Conservation (phyloP, 2,797 vertebrate species). For the Carcharodon carcharias region DNA sequence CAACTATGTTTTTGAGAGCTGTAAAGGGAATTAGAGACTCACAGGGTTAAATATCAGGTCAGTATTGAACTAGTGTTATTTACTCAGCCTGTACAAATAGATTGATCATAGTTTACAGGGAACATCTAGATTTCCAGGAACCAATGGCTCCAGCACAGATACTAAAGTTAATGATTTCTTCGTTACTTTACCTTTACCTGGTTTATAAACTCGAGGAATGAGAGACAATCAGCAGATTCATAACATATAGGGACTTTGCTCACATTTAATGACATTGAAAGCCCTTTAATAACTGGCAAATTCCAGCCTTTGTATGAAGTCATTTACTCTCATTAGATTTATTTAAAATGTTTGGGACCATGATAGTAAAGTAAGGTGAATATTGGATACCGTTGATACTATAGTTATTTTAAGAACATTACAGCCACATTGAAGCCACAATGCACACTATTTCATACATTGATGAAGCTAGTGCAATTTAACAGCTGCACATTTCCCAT, state of each 20-base stretch:
- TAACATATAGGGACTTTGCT: neutral
- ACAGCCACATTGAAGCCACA: neutral
- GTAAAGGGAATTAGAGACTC: neutral
- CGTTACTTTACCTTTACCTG: neutral
- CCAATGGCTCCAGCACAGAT: neutral
- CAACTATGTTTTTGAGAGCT: neutral
- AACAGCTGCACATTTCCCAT: neutral
- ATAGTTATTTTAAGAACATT: neutral
- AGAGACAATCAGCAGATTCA: neutral
- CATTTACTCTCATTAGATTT: neutral
- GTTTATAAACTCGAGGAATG: neutral
- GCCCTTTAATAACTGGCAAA: neutral
- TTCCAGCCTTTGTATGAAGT: neutral
- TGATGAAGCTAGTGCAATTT: too few relatives aligned
- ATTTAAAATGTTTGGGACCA: neutral
- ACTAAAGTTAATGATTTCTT: neutral
- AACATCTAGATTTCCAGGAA: neutral
- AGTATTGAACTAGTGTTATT: neutral
- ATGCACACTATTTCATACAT: neutral
- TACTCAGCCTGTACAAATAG: neutral
- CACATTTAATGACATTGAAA: neutral
- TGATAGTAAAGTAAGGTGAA: neutral
- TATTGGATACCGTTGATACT: neutral
- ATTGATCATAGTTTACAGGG: neutral
- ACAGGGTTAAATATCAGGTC: neutral